Conservation (phyloP, 2,113 vertebrate genomes). For the Esox niger region DNA sequence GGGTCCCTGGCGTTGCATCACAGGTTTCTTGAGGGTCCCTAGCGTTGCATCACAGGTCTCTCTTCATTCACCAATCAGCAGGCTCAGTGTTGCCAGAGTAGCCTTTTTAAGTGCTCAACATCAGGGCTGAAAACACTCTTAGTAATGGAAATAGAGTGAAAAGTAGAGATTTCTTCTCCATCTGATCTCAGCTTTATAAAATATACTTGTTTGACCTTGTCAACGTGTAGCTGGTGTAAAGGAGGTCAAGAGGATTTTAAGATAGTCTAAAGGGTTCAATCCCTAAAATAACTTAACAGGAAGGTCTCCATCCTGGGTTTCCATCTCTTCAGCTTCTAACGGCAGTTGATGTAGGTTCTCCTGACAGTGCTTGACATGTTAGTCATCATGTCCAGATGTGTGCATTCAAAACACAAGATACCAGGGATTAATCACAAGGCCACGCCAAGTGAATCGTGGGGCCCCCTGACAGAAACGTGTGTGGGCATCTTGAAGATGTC, state of each 20-base stretch:
- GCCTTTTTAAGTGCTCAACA: not conserved
- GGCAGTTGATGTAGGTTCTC: constrained; percentile 17
- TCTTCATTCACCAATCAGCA: not conserved
- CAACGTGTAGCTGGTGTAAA: not conserved
- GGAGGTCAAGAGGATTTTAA: no score
- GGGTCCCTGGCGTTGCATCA: no score
- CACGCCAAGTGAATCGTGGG: constrained; percentile 47
- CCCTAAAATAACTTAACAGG: no score
- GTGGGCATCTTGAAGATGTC: constrained; percentile 33
- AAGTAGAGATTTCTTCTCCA: constrained; percentile 6
- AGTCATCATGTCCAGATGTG: constrained; percentile 48
- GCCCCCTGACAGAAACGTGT: constrained; percentile 17
- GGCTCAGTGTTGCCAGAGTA: not conserved
- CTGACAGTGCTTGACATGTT: constrained; percentile 20
- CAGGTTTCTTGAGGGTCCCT: no score
- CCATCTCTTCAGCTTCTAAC: constrained; percentile 32
- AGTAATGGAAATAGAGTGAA: constrained; percentile 1
- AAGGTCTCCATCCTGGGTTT: not conserved
- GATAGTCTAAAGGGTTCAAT: no score
- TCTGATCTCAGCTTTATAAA: not conserved
- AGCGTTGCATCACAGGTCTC: not conserved
- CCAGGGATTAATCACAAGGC: constrained; percentile 65
- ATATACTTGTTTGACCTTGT: no score
- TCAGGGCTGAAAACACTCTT: not conserved
- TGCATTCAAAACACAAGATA: constrained; percentile 7